A percentile compares a stretch with the other conserved stretches of the same genome.
Conservation (phyloP, 2,113 vertebrate species). For the Callocephalon fimbriatum region DNA sequence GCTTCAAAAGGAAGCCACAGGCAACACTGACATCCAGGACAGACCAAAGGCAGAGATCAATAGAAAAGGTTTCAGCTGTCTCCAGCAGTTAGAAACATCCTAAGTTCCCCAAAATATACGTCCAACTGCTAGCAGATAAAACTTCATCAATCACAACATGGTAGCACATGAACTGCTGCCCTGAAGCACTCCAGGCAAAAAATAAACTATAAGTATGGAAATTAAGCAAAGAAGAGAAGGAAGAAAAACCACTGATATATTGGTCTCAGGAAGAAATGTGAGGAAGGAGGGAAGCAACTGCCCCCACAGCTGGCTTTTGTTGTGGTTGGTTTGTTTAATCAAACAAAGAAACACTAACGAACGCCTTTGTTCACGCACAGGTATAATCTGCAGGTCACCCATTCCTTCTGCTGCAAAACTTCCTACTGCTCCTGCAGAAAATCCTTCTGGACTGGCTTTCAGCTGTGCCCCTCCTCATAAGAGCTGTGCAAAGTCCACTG, state of each 20-base stretch:
- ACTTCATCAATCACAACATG: not conserved
- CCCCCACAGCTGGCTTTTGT: not conserved
- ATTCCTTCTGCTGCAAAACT: not conserved
- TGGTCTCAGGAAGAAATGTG: not conserved
- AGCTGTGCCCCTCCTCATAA: not conserved
- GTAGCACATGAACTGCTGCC: not conserved
- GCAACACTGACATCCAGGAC: not conserved
- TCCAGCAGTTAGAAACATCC: not conserved
- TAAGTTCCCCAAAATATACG: not conserved
- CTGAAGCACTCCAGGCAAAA: not conserved
- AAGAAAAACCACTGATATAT: rapidly evolving
- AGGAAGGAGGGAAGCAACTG: not conserved
- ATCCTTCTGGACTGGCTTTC: not conserved
- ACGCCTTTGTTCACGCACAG: not conserved
- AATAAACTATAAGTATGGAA: not conserved
- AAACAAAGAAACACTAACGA: not conserved
- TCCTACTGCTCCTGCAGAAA: not conserved
- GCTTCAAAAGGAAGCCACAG: not conserved
- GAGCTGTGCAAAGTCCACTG: not conserved
- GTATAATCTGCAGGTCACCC: not conserved
- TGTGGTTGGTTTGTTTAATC: not conserved
- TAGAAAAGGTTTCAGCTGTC: not conserved
- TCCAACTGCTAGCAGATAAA: not conserved
- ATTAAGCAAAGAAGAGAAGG: not conserved
- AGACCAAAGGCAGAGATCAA: constrained; percentile 8